Base-by-base conservation (phyloP, 2,888 invertebrate species). In the Drosophila infuscata region DNA sequence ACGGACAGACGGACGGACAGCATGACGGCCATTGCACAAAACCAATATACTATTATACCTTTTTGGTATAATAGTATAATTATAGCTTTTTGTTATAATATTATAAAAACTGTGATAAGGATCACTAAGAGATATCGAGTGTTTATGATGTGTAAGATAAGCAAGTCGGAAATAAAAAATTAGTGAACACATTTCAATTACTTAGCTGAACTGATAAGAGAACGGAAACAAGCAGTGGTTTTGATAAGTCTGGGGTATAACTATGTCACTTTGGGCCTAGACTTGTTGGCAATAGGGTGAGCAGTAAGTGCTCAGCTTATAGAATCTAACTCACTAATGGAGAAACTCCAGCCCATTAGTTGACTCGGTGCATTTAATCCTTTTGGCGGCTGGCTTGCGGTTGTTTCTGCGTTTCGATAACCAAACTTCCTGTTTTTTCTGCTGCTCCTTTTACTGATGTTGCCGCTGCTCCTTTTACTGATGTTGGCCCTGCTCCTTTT, bases 351-450 rank as follows among this genome's bases (percentile, higher is more conserved):
- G 73, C 60, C 58, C 46, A 35, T 74, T 65, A 59, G 59, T 7
- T 52, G 64, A 38, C 48, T 52, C 69, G 29, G 25, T 56, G 68
- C 64, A 70, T 36, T 67, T 77, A 75, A 74, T 79, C 70, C 65
- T 52, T 74, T 53, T 66, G 61, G 46, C 57, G 30, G 36, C 30
- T 48, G 11, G 57, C 54, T 73, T 70, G 66, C 32, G 74, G 65
- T 63, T 64, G 54, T 17, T 51, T 12, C 63, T 66, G 49, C 15
- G 41, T 11, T 57, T 57, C 30, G 56, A 33, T 64, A 20, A 52
- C 48, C 36, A 54, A 61, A 46, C 60, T 32, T 29, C 35, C 58
- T 6, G 29, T 49, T 57, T 52, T 35, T 36, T 33, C 25, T 5
- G 8, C 0, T 15, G 54, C 8, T 25, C 3, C 25, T 11, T 32